Conservation (phyloP, 64 coral and sea anemone genomes). For the Orbicella faveolata region DNA sequence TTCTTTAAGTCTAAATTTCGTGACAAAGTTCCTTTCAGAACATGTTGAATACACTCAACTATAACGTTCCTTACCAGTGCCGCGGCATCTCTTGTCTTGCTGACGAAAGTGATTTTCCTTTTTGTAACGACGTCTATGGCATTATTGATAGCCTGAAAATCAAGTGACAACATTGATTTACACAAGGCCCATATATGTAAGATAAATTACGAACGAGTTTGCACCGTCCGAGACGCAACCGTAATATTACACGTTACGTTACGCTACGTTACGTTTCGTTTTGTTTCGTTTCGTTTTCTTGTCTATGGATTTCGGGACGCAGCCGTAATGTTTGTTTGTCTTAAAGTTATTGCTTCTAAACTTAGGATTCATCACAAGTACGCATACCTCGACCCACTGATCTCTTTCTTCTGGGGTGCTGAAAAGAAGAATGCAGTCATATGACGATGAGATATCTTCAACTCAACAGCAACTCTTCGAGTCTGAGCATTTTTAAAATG, state of each 20-base stretch:
- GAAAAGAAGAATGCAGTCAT: background rate
- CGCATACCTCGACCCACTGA: conserved; percentile 84
- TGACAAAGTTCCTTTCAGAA: too few relatives aligned
- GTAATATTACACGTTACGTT: too few relatives aligned
- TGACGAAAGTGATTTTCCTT: conserved; percentile 86
- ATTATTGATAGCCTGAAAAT: conserved; percentile 68
- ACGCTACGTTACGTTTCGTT: too few relatives aligned
- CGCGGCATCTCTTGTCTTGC: conserved; percentile 43
- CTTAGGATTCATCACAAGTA: background rate
- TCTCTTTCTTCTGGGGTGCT: conserved; percentile 96
- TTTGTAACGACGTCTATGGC: conserved; percentile 83
- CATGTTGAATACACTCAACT: background rate
- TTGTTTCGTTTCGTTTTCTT: too few relatives aligned
- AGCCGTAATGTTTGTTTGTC: too few relatives aligned
- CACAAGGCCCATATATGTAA: too few relatives aligned
- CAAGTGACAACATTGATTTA: background rate
- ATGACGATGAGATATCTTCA: background rate
- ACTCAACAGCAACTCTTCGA: too few relatives aligned
- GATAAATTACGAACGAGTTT: too few relatives aligned
- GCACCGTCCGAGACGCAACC: too few relatives aligned
- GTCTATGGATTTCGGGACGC: too few relatives aligned
- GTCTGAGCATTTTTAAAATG: too few relatives aligned
- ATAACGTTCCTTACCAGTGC: background rate
- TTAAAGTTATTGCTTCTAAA: background rate
- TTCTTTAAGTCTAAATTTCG: too few relatives aligned